These are phyloP conservation scores for Lycophotia porphyrea DNA, from an alignment of 2,888 invertebrate genomes.

Conservation along the genomic window DNA sequence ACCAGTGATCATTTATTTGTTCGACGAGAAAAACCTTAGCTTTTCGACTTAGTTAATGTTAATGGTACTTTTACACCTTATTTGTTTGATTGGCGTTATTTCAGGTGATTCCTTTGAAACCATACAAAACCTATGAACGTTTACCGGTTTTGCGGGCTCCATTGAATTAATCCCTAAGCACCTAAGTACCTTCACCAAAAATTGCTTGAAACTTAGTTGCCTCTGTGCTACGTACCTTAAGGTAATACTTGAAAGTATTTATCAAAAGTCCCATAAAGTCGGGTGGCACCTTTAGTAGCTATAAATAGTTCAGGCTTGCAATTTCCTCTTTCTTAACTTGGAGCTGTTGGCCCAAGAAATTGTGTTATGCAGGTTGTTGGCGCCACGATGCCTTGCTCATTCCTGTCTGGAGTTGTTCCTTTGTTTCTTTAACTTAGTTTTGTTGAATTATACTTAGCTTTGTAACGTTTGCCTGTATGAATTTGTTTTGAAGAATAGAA, in stretches of 20 bases:
- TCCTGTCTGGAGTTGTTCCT: slow-evolving; percentile 43
- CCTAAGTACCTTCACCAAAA: slow-evolving; percentile 36
- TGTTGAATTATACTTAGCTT: slow-evolving; percentile 28
- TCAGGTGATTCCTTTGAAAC: no score
- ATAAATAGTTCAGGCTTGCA: slow-evolving; percentile 64
- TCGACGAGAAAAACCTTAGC: no score
- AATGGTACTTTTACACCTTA: no score
- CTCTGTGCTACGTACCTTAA: slow-evolving; percentile 12
- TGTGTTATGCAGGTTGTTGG: slow-evolving; percentile 59
- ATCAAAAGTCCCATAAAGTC: slow-evolving; percentile 59
- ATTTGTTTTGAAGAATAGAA: slow-evolving; percentile 35
- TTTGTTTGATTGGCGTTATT: no score
- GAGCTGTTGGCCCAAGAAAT: slow-evolving; percentile 61
- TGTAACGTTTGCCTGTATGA: background rate
- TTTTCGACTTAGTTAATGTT: no score
- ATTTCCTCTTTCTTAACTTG: slow-evolving; percentile 65
- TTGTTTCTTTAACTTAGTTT: slow-evolving; percentile 53
- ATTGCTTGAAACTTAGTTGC: slow-evolving; percentile 47
- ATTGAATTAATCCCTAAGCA: background rate
- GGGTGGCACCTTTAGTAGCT: slow-evolving; percentile 54
- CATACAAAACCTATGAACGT: no score
- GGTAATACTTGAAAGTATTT: slow-evolving; percentile 51
- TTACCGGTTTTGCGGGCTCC: background rate
- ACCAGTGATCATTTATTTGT: no score
- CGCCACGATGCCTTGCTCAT: slow-evolving; percentile 52